Conservation (phyloP, 2,888 invertebrate genomes). For the Operophtera brumata region DNA sequence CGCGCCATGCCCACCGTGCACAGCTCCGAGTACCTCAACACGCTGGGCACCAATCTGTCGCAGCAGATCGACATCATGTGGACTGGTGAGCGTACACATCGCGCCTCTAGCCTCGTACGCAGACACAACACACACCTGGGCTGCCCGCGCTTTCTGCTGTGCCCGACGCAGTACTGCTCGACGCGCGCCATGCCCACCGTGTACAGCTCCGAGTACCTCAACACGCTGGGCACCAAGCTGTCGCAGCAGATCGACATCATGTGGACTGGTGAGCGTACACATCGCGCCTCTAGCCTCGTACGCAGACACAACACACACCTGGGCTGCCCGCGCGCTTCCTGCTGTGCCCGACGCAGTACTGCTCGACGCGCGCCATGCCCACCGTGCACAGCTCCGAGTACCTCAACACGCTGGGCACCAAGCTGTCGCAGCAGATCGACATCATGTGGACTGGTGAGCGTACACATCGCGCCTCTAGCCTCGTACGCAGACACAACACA, state of each 20-base stretch:
- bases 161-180: no score
- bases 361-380: constrained; percentile 95
- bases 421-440: constrained; percentile 86
- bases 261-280: constrained; percentile 89
- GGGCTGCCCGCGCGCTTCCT: no score
- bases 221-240: constrained; percentile 95
- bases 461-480: not conserved
- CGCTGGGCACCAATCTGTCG: constrained; percentile 94
- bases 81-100: constrained; percentile 84
- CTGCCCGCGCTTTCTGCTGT: no score
- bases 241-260: constrained; percentile 87
- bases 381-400: constrained; percentile 96
- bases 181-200: constrained; percentile 96
- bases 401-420: constrained; percentile 95
- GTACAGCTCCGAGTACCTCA: constrained; percentile 95
- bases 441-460: constrained; percentile 95
- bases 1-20: constrained; percentile 95
- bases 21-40: constrained; percentile 96
- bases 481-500: no score
- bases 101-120: not conserved
- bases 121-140: no score
- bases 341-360: no score
- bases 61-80: constrained; percentile 90
- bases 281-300: not conserved
- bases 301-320: no score